phyloP scores from a whole-genome alignment of 2,888 invertebrate genomes.

The Lithophane semibrunnea region DNA sequence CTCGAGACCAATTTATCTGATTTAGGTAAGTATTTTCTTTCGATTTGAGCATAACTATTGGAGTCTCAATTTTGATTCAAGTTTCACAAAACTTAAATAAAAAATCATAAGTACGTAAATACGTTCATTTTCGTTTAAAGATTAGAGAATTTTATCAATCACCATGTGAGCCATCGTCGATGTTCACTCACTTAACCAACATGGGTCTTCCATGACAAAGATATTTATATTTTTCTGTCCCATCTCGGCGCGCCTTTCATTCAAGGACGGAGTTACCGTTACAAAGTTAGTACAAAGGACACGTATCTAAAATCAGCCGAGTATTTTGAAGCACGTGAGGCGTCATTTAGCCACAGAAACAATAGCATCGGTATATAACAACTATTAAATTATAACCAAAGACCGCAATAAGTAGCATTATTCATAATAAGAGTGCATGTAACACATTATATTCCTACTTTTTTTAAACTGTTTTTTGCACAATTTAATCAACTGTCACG shows the following conservation, averaged over 20 bases:
- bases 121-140: not conserved
- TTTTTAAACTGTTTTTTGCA: not conserved
- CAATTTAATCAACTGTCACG: too few species aligned
- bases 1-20: not conserved
- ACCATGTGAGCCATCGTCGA: not conserved
- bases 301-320: conserved; percentile 34
- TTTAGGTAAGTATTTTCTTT: not conserved
- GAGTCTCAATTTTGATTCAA: too few species aligned
- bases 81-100: too few species aligned
- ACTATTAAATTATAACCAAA: not conserved
- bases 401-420: not conserved
- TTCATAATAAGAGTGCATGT: not conserved
- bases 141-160: not conserved
- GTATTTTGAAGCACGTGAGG: conserved; percentile 15
- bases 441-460: not conserved
- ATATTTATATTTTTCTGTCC: conserved; percentile 50
- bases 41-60: not conserved
- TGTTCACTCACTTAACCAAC: conserved; percentile 22
- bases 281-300: conserved; percentile 32
- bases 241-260: conserved; percentile 18
- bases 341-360: conserved; percentile 8
- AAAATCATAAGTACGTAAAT: not conserved
- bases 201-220: conserved; percentile 13
- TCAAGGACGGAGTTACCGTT: conserved; percentile 49
- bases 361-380: not conserved